Percentiles rank a stretch among this genome's conserved stretches.
Conservation (phyloP, 2,797 vertebrate species). For the Hemitrygon akajei region DNA sequence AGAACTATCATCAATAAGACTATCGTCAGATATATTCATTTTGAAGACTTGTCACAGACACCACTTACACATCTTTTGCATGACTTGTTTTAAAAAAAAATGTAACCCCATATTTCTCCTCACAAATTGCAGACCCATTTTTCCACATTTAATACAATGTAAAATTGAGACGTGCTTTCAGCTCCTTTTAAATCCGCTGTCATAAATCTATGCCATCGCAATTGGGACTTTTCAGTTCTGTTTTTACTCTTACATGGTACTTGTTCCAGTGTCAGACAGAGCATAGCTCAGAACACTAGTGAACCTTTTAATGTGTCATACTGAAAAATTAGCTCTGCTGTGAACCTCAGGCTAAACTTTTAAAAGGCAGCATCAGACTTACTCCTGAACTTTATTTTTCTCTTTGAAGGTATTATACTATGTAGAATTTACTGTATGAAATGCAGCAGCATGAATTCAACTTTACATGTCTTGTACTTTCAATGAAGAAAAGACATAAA, state of each 20-base stretch:
- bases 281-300: background rate
- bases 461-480: background rate
- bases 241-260: background rate
- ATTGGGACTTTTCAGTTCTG: background rate
- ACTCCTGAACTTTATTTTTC: background rate
- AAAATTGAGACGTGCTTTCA: background rate
- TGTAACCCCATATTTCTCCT: background rate
- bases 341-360: background rate
- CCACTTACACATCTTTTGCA: background rate
- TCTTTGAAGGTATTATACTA: background rate
- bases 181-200: slow-evolving; percentile 1
- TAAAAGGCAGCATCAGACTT: background rate
- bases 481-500: too few species aligned
- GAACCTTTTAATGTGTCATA: background rate
- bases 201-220: slow-evolving; percentile 17
- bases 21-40: background rate
- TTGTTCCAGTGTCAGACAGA: background rate
- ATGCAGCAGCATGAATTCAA: background rate
- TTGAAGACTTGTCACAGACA: background rate
- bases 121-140: background rate
- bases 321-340: background rate
- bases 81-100: background rate
- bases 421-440: too few species aligned
- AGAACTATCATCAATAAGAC: background rate
- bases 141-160: background rate